Conservation (phyloP, 2,113 vertebrate species). For the Sakesphorus luctuosus region DNA sequence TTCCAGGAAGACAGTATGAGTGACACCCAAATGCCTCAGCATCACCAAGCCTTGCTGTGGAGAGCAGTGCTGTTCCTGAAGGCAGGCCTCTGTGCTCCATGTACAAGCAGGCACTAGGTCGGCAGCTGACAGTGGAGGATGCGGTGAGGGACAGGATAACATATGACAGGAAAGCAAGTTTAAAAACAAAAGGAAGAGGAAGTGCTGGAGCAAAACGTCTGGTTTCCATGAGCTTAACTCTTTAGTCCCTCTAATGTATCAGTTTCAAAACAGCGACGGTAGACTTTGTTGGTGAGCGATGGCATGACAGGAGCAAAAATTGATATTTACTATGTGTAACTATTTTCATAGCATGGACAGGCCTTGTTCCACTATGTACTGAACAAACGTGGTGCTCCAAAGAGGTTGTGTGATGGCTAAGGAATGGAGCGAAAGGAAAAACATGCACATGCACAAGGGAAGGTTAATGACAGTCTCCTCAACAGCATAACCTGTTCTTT, state of each 20-base stretch:
- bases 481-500: background rate
- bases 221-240: background rate
- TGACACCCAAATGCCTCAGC: background rate
- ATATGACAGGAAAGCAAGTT: background rate
- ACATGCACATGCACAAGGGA: background rate
- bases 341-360: background rate
- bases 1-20: background rate
- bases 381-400: background rate
- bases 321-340: background rate
- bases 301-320: background rate
- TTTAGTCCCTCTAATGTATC: background rate
- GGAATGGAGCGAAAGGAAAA: background rate
- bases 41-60: background rate
- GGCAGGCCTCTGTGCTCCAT: accelerated
- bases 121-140: background rate
- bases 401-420: accelerated
- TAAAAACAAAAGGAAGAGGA: constrained; percentile 43
- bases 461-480: background rate
- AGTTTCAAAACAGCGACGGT: background rate
- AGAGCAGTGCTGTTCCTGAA: background rate
- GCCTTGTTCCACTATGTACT: background rate
- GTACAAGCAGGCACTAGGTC: background rate
- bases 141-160: background rate
- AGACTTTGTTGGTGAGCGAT: background rate
- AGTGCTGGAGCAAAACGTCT: background rate